phyloP scores from a whole-genome alignment of 2,113 vertebrate genomes.

The Zosterops lateralis region DNA sequence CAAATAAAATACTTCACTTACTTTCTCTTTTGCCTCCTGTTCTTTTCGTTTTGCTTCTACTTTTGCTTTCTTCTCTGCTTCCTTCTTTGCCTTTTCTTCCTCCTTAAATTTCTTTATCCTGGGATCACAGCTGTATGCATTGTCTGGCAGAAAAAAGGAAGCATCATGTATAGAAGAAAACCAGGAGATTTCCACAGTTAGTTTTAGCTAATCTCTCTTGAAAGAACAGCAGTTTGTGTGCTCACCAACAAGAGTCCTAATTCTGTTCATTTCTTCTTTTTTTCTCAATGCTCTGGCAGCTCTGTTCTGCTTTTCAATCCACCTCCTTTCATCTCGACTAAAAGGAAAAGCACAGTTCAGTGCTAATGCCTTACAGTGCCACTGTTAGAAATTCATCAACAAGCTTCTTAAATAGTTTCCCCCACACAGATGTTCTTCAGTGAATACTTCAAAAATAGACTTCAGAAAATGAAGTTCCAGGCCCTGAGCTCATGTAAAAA shows the following conservation, averaged over 20 bases:
- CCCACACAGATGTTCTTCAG: background rate
- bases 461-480: background rate
- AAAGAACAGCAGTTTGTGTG: background rate
- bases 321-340: slow-evolving; percentile 95
- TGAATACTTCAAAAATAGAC: background rate
- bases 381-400: background rate
- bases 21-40: slow-evolving; percentile 92
- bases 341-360: background rate
- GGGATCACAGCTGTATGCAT: slow-evolving; percentile 92
- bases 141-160: slow-evolving; percentile 77
- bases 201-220: background rate
- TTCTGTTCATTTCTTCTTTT: slow-evolving; percentile 98
- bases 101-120: slow-evolving; percentile 99
- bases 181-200: background rate
- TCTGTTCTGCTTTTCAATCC: slow-evolving; percentile 98
- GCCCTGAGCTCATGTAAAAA: background rate
- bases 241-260: slow-evolving; percentile 89
- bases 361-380: background rate
- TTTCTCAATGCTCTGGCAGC: slow-evolving; percentile 91
- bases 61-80: slow-evolving; percentile 97
- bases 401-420: background rate
- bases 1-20: slow-evolving; percentile 64
- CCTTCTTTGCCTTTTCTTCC: slow-evolving; percentile 95
- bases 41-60: slow-evolving; percentile 93
- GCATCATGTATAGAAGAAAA: background rate